A percentile compares a stretch with the other conserved stretches of the same genome.
Evolutionary conservation across 2,113 vertebrate species (phyloP).

Genomic region (Seriola quinqueradiata): DNA sequence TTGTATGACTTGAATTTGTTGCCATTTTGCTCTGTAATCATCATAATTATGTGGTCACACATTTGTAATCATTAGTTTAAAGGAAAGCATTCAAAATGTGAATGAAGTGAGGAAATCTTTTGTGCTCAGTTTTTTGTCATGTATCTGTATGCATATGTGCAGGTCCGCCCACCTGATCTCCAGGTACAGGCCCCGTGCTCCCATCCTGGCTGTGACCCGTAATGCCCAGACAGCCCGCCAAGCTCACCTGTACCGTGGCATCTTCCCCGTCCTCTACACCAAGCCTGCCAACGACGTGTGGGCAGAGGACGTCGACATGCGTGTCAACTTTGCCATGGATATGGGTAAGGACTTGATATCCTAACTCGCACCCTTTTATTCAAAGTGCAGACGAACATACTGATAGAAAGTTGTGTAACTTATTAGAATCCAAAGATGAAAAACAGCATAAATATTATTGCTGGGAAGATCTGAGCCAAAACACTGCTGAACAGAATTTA

Average conservation of each 20-base stretch:
- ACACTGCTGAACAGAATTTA: background rate
- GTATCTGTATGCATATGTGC: background rate
- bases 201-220: constrained; percentile 95
- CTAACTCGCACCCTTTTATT: background rate
- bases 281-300: constrained; percentile 87
- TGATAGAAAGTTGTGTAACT: background rate
- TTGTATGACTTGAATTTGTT: background rate
- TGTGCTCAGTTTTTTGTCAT: background rate
- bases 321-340: constrained; percentile 95
- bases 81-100: background rate
- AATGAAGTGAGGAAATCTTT: background rate
- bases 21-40: background rate
- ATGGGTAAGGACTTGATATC: constrained; percentile 86
- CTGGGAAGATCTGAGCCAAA: background rate
- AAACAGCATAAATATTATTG: background rate
- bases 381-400: background rate
- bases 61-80: background rate
- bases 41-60: background rate
- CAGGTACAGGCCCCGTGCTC: constrained; percentile 94
- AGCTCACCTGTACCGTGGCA: constrained; percentile 95
- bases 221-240: constrained; percentile 94
- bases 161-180: constrained; percentile 97
- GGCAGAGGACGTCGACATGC: constrained; percentile 96
- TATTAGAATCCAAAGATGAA: background rate
- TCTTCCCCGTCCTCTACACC: constrained; percentile 95